Percentiles rank a stretch among this genome's conserved stretches.
Evolutionary conservation across 2,888 invertebrate genomes (phyloP).

Genomic region (Scaptomyza tumidula): DNA sequence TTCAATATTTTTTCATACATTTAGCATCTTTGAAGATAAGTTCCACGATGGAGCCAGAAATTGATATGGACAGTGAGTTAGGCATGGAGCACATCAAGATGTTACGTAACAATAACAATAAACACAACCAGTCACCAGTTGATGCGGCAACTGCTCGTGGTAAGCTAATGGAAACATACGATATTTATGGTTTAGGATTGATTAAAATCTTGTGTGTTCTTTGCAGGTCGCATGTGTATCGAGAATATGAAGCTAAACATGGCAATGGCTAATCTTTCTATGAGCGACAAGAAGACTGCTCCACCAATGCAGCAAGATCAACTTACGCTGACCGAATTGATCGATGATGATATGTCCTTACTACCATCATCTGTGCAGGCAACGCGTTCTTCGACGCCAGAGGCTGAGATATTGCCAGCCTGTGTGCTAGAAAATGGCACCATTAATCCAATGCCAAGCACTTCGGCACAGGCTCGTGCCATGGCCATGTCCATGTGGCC

Average conservation of each 20-base stretch:
- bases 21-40: slow-evolving; percentile 5
- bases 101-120: too few species aligned
- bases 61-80: slow-evolving; percentile 54
- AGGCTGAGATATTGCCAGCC: not conserved
- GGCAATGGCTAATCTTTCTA: not conserved
- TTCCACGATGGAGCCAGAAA: slow-evolving; percentile 1
- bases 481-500: not conserved
- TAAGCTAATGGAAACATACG: too few species aligned
- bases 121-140: too few species aligned
- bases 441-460: slow-evolving; percentile 29
- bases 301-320: not conserved
- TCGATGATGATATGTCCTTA: too few species aligned
- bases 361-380: not conserved
- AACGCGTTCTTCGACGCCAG: slow-evolving; percentile 5
- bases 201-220: not conserved
- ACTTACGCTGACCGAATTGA: not conserved
- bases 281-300: not conserved
- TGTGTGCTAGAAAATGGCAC: not conserved
- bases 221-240: not conserved
- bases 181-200: not conserved
- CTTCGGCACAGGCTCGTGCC: slow-evolving; percentile 34
- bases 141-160: too few species aligned
- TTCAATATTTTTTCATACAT: too few species aligned
- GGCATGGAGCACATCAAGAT: slow-evolving; percentile 53
- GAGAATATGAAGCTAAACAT: not conserved